Conservation (phyloP, 2,888 invertebrate genomes). For the Buathra laborator region DNA sequence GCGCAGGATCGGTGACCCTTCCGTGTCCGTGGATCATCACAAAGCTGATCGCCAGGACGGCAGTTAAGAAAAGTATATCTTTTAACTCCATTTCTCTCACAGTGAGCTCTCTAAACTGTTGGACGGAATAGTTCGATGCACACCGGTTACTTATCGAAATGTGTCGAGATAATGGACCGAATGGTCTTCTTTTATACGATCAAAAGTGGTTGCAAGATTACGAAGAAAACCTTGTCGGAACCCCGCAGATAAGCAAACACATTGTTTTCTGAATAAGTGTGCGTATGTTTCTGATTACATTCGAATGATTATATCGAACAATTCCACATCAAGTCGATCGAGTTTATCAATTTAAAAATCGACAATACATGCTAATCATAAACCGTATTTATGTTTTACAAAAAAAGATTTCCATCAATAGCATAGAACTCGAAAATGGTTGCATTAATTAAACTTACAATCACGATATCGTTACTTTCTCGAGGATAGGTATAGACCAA, state of each 20-base stretch:
- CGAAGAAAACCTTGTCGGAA: constrained; percentile 8
- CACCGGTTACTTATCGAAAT: constrained; percentile 1
- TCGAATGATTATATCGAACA: background rate
- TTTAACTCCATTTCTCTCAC: constrained; percentile 54
- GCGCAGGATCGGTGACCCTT: constrained; percentile 67
- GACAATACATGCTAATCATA: background rate
- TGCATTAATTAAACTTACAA: too few relatives aligned
- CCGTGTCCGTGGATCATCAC: constrained; percentile 65
- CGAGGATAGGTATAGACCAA: too few relatives aligned
- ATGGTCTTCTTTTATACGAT: constrained; percentile 19
- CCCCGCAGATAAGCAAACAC: constrained; percentile 2
- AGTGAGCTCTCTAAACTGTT: background rate
- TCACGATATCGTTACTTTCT: too few relatives aligned
- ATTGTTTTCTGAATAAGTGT: background rate
- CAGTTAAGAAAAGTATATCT: constrained; percentile 23
- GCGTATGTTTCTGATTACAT: background rate
- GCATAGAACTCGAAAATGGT: too few relatives aligned
- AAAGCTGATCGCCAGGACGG: constrained; percentile 37
- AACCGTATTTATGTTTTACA: too few relatives aligned
- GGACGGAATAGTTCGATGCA: background rate
- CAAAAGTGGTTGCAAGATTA: constrained; percentile 1
- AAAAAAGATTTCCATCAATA: too few relatives aligned
- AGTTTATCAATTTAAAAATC: background rate
- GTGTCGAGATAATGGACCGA: background rate
- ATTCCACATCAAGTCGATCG: background rate